Base-by-base conservation (phyloP, 2,797 vertebrate genomes). In the Sylvilagus floridanus region DNA sequence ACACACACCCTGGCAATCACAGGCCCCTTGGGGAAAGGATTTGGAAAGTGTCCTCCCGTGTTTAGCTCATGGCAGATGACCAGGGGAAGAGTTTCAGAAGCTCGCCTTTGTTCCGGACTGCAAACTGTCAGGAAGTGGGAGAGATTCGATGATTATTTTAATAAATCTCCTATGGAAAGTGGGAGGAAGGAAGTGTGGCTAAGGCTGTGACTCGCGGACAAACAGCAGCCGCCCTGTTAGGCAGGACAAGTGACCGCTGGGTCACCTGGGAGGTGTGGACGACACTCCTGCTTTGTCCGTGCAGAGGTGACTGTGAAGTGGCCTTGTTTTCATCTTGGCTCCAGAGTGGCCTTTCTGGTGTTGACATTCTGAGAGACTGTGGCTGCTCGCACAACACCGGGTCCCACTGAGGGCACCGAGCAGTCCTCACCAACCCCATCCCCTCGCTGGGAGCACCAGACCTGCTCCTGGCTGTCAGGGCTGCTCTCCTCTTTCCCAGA, bases 221-320 rank as follows among this genome's bases (percentile, higher is more conserved):
- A 71, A 11, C 22, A 42, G 8, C 57, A 35, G 4, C 19, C 75
- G 4, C 16, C 6, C 1, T 0, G 2, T 42, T 8, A 32, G 52
- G 65, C 73, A 28, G 54, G 21, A 42, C 4, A 28, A 21, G 4
- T 35, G 13, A n/a, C 13, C 2, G 4, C 50, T 2, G 1, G 73
- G 62, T 35, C 28, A 3, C 57, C 30, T 77, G 4, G 22, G 35
- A 42, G 37, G 22, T 19, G n/a, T 19, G 32, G 22, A 69, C 22
- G 32, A n/a, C 5, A 68, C 24, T 47, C 7, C 0, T 0, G 2
- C 78, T 35, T 37, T 4, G 3, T 19, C n/a, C 16, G 13, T 54
- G 19, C 9, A 35, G 42, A 57, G 0, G 0, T 22, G 30, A 57
- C 24, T 22, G 10, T 14, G 12, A 8, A 63, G 28, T 0, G 4